Evolutionary conservation across 2,797 vertebrate species (phyloP), one percentile per base, ranked within the genome.

Genomic region (Cyclura pinguis): DNA sequence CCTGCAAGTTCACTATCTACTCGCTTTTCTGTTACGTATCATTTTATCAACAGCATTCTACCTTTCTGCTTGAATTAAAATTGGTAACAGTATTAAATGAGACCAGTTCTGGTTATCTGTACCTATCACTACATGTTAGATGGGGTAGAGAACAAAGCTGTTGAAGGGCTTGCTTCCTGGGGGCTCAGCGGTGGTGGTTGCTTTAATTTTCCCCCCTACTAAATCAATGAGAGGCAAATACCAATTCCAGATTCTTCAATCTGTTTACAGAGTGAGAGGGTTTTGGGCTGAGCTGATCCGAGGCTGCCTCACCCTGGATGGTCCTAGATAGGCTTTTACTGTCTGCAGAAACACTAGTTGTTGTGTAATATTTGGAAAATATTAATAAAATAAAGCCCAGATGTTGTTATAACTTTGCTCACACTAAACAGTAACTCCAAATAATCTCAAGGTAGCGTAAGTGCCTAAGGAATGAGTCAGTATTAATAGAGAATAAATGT

Each of bases 351-450:
- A 64, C 22, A 64, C 18, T 64, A 22, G 62, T 64, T 22, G 38
- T 52, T 78, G 24, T 78, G 3, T 27, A 78, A 72, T 47, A 29
- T 78, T 52, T 52, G 72, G 1, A 73, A 92, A 47, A 81, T 92
- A 77, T 80, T 4, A 47, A 9, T 90, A 78, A 47, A 81, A 72
- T 78, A 86, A 29, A 93, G 4, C 3, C 86, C 74, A 0, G 0
- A 6, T 69, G 90, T 84, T 76, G 81, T 59, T 88, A 62, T 29
- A 42, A 64, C 80, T 88, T 27, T 38, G n/a, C 13, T 62, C 50
- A 52, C 0, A 0, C 29, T 87, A 83, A 0, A 0, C 5, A 69
- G 27, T 0, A 67, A 74, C 7, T 42, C 20, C 0, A 2, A 64
- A 24, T 3, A 16, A 2, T 85, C 0, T 57, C 52, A 88, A 92